These are phyloP conservation scores for Wasmannia auropunctata DNA, from an alignment of 1,140 invertebrate genomes.

Conservation along the genomic window DNA sequence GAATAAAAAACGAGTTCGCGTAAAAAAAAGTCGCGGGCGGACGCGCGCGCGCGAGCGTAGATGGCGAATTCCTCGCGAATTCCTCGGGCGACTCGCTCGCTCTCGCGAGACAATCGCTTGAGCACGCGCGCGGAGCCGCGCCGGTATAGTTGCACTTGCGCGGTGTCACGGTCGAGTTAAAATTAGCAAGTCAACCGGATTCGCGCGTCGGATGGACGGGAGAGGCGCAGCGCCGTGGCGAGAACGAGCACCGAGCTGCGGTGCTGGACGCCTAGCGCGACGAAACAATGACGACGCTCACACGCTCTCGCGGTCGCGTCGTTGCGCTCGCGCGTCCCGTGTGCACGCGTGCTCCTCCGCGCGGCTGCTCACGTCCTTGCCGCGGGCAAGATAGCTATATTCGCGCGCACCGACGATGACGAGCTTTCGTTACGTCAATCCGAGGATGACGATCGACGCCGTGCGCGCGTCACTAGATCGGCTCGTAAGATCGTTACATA, in stretches of 20 bases:
- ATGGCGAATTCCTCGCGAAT: not conserved
- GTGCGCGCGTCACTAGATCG: not conserved
- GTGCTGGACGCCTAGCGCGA: not conserved
- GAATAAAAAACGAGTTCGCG: not conserved
- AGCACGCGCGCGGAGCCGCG: constrained; percentile 49
- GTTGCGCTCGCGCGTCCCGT: not conserved
- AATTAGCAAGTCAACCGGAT: constrained; percentile 79
- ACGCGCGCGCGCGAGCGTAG: too few relatives aligned
- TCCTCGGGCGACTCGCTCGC: constrained; percentile 32
- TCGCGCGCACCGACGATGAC: not conserved
- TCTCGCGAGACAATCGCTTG: constrained; percentile 69
- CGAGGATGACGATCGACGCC: constrained; percentile 8
- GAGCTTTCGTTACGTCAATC: not conserved
- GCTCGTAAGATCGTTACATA: not conserved
- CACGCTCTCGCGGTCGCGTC: not conserved
- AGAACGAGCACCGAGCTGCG: constrained; percentile 36
- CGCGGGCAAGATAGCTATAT: not conserved
- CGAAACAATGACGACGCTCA: constrained; percentile 53
- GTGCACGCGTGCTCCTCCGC: not conserved
- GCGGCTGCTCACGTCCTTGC: constrained; percentile 15
- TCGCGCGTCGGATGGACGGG: constrained; percentile 44
- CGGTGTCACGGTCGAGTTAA: constrained; percentile 82
- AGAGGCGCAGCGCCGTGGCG: constrained; percentile 21
- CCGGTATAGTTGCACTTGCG: constrained; percentile 65
- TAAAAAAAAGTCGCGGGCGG: not conserved